Conservation (phyloP, 2,888 invertebrate genomes). For the Drosophila atripex region DNA sequence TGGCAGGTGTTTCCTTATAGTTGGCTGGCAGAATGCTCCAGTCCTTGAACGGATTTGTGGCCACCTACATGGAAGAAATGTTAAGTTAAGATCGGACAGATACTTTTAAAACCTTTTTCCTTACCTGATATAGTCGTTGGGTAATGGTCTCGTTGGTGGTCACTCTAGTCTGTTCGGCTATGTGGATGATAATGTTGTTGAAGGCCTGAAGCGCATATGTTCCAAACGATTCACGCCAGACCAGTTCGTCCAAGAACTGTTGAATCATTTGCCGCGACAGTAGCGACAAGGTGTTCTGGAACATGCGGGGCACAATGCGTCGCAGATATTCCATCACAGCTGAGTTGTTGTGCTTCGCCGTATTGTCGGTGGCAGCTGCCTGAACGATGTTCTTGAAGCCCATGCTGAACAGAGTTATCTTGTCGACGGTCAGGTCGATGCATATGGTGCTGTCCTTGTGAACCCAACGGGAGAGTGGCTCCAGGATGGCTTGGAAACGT, state of each 20-base stretch:
- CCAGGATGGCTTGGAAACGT: conserved; percentile 92
- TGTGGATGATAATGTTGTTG: conserved; percentile 91
- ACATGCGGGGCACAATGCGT: conserved; percentile 94
- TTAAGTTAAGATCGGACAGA: background rate
- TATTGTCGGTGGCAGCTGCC: conserved; percentile 84
- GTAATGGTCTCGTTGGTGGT: conserved; percentile 88
- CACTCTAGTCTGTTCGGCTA: conserved; percentile 90
- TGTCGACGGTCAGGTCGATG: conserved; percentile 93
- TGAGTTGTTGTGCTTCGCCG: conserved; percentile 87
- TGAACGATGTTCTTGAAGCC: conserved; percentile 92
- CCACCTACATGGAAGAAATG: conserved; percentile 79
- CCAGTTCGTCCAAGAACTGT: conserved; percentile 94
- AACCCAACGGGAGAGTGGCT: conserved; percentile 91
- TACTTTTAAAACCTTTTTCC: conserved; percentile 28
- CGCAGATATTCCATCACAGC: conserved; percentile 94
- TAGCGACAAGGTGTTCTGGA: conserved; percentile 93
- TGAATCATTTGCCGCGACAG: conserved; percentile 94
- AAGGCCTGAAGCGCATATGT: conserved; percentile 91
- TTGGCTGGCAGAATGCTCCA: conserved; percentile 85
- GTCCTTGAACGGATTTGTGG: conserved; percentile 88
- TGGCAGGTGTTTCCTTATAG: conserved; percentile 80
- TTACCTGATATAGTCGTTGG: conserved; percentile 87
- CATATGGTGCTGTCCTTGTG: conserved; percentile 90
- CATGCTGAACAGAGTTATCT: conserved; percentile 89
- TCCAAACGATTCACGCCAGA: conserved; percentile 95